Evolutionary conservation across 2,113 vertebrate species (phyloP).

Genomic region (Halcyon malimbica): DNA sequence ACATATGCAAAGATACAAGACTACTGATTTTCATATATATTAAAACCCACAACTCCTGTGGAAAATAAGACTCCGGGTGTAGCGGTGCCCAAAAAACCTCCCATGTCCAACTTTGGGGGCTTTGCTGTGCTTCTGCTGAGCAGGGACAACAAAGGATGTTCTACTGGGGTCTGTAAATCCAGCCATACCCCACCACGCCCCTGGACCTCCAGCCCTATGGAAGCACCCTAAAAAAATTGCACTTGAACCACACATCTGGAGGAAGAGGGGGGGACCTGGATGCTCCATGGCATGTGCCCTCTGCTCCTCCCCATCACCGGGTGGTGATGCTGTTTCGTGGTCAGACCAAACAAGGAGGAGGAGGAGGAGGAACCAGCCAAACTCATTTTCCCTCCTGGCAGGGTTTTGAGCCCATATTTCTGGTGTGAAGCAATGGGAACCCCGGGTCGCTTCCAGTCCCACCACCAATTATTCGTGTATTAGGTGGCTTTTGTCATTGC

Average conservation of each 20-base stretch:
- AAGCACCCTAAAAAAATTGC: rapidly evolving
- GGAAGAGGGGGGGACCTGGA: rapidly evolving
- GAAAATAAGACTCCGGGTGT: constrained; percentile 85
- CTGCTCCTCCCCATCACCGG: background rate
- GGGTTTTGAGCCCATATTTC: background rate
- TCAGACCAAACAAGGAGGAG: background rate
- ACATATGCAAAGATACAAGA: constrained; percentile 87
- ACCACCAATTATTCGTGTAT: background rate
- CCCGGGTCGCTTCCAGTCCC: background rate
- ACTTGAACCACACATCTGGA: background rate
- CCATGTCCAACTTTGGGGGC: constrained; percentile 74
- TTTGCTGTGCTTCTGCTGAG: background rate
- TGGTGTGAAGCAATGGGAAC: background rate
- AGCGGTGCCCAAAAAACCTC: constrained; percentile 79
- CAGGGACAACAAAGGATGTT: background rate
- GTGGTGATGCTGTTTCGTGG: background rate
- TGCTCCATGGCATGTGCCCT: rapidly evolving
- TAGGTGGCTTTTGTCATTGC: background rate
- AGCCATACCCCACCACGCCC: background rate
- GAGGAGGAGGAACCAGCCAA: background rate
- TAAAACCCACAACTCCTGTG: constrained; percentile 88
- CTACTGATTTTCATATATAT: constrained; percentile 99
- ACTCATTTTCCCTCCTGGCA: background rate
- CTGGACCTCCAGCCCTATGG: background rate
- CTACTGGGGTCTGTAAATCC: background rate